Evolutionary conservation across 2,113 vertebrate species (phyloP).

Genomic region (Mugil cephalus): DNA sequence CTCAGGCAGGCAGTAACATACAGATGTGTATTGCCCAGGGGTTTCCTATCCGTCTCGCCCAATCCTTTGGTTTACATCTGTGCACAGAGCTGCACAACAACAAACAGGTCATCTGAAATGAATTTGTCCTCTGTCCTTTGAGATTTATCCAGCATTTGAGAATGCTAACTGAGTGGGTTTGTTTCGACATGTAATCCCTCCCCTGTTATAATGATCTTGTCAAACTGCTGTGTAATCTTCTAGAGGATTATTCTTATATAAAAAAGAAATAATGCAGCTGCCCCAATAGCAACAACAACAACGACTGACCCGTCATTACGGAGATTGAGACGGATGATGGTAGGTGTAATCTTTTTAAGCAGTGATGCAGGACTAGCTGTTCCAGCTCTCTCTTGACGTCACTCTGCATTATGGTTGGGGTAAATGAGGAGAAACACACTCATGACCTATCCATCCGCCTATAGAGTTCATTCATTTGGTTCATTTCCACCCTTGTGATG

Average conservation of each 20-base stretch:
- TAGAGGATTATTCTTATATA: conserved; percentile 59
- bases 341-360: conserved; percentile 21
- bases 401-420: conserved; percentile 6
- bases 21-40: conserved; percentile 61
- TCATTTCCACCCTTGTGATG: neutral
- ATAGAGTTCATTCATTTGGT: neutral
- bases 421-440: conserved; percentile 12
- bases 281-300: neutral
- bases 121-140: conserved; percentile 57
- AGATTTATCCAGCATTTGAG: conserved; percentile 51
- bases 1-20: conserved; percentile 33
- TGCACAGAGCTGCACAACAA: conserved; percentile 69
- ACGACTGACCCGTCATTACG: neutral
- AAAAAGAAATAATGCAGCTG: neutral
- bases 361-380: conserved; percentile 10
- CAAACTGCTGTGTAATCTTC: conserved; percentile 70
- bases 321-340: neutral
- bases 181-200: conserved; percentile 67
- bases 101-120: conserved; percentile 71
- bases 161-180: conserved; percentile 54
- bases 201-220: conserved; percentile 53
- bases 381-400: conserved; percentile 17
- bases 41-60: conserved; percentile 21
- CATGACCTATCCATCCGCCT: neutral
- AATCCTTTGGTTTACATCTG: conserved; percentile 25